Conservation (phyloP, 2,113 vertebrate species). For the Coptodon bakossiorum region DNA sequence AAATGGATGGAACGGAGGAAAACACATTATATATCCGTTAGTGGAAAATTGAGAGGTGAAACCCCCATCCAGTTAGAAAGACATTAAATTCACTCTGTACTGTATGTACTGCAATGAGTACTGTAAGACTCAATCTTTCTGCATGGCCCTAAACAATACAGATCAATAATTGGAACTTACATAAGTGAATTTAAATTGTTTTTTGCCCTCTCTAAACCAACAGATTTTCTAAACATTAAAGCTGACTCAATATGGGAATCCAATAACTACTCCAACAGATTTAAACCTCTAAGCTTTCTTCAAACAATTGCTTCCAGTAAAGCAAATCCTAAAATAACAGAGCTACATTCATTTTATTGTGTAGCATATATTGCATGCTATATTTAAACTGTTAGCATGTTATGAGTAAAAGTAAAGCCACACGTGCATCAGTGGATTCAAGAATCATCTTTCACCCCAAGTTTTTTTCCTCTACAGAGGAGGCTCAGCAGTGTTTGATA, state of each 20-base stretch:
- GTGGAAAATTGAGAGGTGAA: background rate
- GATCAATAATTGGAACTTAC: background rate
- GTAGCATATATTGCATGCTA: background rate
- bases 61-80: background rate
- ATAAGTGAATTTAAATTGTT: background rate
- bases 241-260: background rate
- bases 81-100: background rate
- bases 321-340: background rate
- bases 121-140: background rate
- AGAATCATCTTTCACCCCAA: background rate
- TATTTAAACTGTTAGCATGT: background rate
- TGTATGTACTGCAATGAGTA: background rate
- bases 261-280: background rate
- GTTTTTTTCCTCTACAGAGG: background rate
- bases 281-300: background rate
- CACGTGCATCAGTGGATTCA: background rate
- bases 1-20: background rate
- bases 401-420: background rate
- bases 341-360: background rate
- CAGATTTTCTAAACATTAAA: background rate
- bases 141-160: background rate
- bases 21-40: background rate
- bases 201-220: background rate
- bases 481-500: constrained; percentile 12
- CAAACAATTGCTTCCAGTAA: background rate